A percentile compares a stretch with the other conserved stretches of the same genome.
Evolutionary conservation across 2,888 invertebrate genomes (phyloP).

Genomic region (Phragmatobia fuliginosa): DNA sequence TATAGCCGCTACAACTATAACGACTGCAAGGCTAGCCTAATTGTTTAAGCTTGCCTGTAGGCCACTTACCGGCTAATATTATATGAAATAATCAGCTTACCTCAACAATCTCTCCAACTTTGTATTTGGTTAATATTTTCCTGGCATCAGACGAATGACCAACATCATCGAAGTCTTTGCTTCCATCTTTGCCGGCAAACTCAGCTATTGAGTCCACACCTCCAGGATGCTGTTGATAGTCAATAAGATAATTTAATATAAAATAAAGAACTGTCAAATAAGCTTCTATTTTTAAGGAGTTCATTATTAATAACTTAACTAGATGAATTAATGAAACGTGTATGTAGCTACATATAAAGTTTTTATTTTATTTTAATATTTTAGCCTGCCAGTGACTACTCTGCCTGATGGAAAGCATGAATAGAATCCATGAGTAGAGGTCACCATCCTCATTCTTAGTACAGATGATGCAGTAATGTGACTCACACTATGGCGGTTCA

Average conservation of each 20-base stretch:
- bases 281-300: background rate
- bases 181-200: slow-evolving; percentile 89
- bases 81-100: slow-evolving; percentile 65
- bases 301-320: background rate
- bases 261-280: background rate
- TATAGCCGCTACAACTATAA: too few relatives aligned
- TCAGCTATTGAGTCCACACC: slow-evolving; percentile 88
- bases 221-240: slow-evolving; percentile 88
- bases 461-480: too few relatives aligned
- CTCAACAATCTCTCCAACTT: slow-evolving; percentile 89
- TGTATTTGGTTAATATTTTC: slow-evolving; percentile 84
- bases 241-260: background rate
- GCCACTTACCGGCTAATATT: too few relatives aligned
- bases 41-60: too few relatives aligned
- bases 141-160: slow-evolving; percentile 90
- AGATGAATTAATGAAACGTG: background rate
- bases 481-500: too few relatives aligned
- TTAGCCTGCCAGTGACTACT: too few relatives aligned
- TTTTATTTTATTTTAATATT: too few relatives aligned
- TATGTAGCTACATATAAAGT: too few relatives aligned
- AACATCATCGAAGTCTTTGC: slow-evolving; percentile 88
- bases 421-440: too few relatives aligned
- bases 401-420: too few relatives aligned
- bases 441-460: too few relatives aligned
- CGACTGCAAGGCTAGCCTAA: too few relatives aligned